Percentiles rank a stretch among this genome's conserved stretches.
Conservation (phyloP, 2,888 invertebrate genomes). For the Hedya salicella region DNA sequence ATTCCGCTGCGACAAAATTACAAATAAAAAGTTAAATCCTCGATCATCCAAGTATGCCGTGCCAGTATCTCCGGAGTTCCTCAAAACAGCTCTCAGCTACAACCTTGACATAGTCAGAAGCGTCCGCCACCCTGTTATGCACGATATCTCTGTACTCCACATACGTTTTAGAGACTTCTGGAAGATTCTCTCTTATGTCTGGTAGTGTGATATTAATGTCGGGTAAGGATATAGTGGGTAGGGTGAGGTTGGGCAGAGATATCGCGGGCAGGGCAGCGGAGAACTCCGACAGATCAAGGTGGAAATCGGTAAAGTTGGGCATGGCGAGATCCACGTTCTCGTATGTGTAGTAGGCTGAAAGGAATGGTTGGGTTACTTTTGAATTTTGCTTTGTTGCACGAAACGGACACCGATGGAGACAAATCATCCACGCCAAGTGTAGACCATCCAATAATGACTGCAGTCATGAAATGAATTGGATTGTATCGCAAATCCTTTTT, state of each 20-base stretch:
- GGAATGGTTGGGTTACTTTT: conserved; percentile 56
- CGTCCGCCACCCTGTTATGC: conserved; percentile 78
- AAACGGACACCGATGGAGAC: no score
- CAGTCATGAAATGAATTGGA: no score
- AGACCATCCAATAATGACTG: no score
- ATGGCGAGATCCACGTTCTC: conserved; percentile 77
- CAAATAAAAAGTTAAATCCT: neutral
- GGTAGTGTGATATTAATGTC: conserved; percentile 68
- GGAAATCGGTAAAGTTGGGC: conserved; percentile 80
- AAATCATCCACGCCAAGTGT: no score
- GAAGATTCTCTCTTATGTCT: conserved; percentile 66
- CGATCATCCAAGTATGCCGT: conserved; percentile 67
- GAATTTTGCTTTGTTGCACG: no score
- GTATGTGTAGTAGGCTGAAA: conserved; percentile 82
- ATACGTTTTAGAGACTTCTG: conserved; percentile 71
- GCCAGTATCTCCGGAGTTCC: conserved; percentile 74
- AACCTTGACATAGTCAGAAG: conserved; percentile 80
- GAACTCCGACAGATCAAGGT: conserved; percentile 71
- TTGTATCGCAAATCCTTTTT: no score
- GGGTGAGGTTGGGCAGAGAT: conserved; percentile 60
- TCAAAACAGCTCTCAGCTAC: conserved; percentile 83
- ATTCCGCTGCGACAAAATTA: neutral
- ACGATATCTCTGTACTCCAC: conserved; percentile 77
- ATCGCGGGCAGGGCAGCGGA: conserved; percentile 60
- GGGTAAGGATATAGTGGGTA: conserved; percentile 59